phyloP scores from a whole-genome alignment of 2,113 vertebrate species.

The Takifugu bimaculatus region DNA sequence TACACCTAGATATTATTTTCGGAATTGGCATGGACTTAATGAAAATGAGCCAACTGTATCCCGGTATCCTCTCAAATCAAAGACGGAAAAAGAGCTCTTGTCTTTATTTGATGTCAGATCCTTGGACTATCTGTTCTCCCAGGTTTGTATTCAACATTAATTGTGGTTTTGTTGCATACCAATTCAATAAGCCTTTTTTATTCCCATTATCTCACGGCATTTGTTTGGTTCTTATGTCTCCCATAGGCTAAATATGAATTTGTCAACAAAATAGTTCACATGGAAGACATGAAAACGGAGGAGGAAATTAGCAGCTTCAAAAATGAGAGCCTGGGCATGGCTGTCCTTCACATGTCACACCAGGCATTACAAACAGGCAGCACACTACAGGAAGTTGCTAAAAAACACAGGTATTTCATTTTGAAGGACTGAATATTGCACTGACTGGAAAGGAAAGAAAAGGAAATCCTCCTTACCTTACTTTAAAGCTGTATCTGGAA shows the following conservation, averaged over 20 bases:
- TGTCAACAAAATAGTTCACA: constrained; percentile 77
- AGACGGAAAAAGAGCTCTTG: constrained; percentile 47
- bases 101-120: constrained; percentile 82
- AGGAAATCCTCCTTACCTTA: too few relatives aligned
- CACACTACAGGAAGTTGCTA: constrained; percentile 81
- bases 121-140: constrained; percentile 87
- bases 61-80: constrained; percentile 66
- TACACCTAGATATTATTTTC: constrained; percentile 84
- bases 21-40: constrained; percentile 86
- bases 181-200: neutral
- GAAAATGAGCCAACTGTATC: constrained; percentile 73
- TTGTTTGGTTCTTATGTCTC: constrained; percentile 2
- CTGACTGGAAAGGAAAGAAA: too few relatives aligned
- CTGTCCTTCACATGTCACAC: constrained; percentile 87
- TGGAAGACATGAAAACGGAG: constrained; percentile 73
- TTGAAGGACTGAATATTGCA: neutral
- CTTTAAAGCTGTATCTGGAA: too few relatives aligned
- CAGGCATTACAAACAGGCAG: constrained; percentile 69
- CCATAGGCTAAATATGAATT: constrained; percentile 86
- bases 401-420: constrained; percentile 76
- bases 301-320: constrained; percentile 82
- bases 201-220: neutral
- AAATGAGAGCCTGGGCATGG: constrained; percentile 93
- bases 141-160: constrained; percentile 67
- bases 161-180: neutral